These are phyloP conservation scores for Dallia pectoralis DNA, from an alignment of 2,797 vertebrate genomes.

Conservation along the genomic window DNA sequence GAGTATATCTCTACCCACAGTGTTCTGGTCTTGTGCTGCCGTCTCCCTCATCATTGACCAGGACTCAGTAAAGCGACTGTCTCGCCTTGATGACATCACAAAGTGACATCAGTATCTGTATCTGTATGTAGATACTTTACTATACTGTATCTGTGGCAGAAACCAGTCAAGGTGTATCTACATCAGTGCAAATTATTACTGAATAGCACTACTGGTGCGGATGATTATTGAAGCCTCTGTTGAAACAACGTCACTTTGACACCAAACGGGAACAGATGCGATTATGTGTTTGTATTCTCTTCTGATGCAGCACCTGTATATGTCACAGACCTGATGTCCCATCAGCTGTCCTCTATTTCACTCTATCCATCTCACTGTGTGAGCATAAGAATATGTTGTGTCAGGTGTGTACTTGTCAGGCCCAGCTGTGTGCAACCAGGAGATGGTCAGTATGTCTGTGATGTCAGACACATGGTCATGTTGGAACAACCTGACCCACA, in stretches of 20 bases:
- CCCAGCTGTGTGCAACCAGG: slow-evolving; percentile 28
- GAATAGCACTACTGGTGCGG: neutral
- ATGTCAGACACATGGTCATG: neutral
- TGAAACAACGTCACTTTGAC: slow-evolving; percentile 52
- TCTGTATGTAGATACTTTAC: no score
- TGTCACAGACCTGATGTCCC: slow-evolving; percentile 20
- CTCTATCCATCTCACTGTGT: slow-evolving; percentile 21
- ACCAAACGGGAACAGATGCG: slow-evolving; percentile 44
- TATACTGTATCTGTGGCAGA: no score
- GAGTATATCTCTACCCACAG: slow-evolving; percentile 14
- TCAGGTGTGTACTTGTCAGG: slow-evolving; percentile 35
- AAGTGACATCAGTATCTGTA: slow-evolving; percentile 30
- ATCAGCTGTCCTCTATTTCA: neutral
- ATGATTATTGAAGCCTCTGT: slow-evolving; percentile 13
- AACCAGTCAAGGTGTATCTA: neutral
- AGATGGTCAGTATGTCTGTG: neutral
- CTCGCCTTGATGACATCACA: slow-evolving; percentile 41
- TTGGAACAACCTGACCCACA: neutral
- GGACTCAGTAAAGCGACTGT: neutral
- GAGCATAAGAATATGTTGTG: slow-evolving; percentile 5
- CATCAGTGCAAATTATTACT: neutral
- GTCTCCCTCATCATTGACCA: neutral
- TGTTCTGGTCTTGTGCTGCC: neutral
- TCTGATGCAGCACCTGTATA: slow-evolving; percentile 20
- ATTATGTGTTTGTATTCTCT: slow-evolving; percentile 13